Percentiles rank a stretch among this genome's conserved stretches.
These are phyloP conservation scores for Rotaria magnacalcarata DNA, from an alignment of 2,888 invertebrate species.

Conservation along the genomic window DNA sequence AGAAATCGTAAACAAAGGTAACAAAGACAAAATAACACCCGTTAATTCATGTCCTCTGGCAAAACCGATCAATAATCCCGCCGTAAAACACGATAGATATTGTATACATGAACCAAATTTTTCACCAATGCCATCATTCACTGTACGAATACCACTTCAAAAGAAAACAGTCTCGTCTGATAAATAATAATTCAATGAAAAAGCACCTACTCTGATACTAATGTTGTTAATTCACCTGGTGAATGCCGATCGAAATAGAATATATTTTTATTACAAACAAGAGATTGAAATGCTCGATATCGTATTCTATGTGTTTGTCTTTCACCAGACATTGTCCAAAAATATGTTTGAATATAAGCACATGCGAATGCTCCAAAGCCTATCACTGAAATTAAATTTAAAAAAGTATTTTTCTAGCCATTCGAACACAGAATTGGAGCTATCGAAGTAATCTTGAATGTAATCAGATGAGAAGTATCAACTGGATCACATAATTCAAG, in stretches of 20 bases:
- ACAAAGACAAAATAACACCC: conserved; percentile 63
- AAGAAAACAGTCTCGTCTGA: background rate
- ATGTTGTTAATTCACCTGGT: conserved; percentile 53
- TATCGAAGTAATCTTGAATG: too few species aligned
- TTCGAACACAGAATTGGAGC: too few species aligned
- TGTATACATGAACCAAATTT: conserved; percentile 72
- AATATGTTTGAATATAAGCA: conserved; percentile 56
- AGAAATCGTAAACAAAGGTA: conserved; percentile 58
- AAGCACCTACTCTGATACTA: conserved; percentile 61
- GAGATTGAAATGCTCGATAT: conserved; percentile 46
- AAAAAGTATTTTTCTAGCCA: too few species aligned
- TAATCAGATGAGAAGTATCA: too few species aligned
- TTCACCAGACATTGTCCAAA: conserved; percentile 59
- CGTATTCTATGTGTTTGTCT: conserved; percentile 56
- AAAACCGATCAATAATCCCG: conserved; percentile 66
- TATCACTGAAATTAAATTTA: conserved; percentile 49
- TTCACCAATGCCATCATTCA: conserved; percentile 79
- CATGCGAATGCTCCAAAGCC: conserved; percentile 53
- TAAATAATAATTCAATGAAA: too few species aligned
- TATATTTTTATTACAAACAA: conserved; percentile 51
- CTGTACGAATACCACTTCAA: conserved; percentile 54
- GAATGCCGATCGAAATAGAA: conserved; percentile 52
- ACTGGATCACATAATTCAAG: too few species aligned
- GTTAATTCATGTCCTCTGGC: conserved; percentile 63
- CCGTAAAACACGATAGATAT: conserved; percentile 68